A percentile compares a stretch with the other conserved stretches of the same genome.
Conservation (phyloP, 2,113 vertebrate genomes). For the Paracanthobrama guichenoti region DNA sequence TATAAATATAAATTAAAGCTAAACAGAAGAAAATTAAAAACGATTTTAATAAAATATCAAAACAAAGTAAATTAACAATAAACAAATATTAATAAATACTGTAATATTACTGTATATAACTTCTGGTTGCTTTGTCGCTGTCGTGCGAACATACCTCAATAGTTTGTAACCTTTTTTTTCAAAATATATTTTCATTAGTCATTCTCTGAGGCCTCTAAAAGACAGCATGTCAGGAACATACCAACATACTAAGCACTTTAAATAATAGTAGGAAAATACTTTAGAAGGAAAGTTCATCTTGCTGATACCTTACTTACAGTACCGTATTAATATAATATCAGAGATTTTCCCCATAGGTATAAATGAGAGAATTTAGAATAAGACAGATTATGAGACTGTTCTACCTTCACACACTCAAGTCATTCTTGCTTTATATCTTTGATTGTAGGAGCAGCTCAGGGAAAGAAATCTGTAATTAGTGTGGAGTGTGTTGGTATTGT, state of each 20-base stretch:
- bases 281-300: not conserved
- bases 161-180: not conserved
- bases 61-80: no score
- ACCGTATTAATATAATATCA: not conserved
- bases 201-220: constrained; percentile 23
- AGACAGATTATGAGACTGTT: not conserved
- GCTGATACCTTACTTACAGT: not conserved
- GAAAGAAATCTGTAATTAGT: constrained; percentile 31
- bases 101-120: not conserved
- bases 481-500: constrained; percentile 53
- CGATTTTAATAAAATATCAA: no score
- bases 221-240: constrained; percentile 63
- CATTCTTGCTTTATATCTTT: not conserved
- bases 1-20: no score
- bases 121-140: not conserved
- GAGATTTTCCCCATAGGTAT: not conserved
- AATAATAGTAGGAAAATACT: not conserved
- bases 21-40: no score
- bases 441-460: not conserved
- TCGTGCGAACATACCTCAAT: not conserved
- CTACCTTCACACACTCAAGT: not conserved
- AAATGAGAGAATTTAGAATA: not conserved
- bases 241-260: constrained; percentile 52
- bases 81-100: not conserved
- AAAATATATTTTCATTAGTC: not conserved